Conservation (phyloP, 2,888 invertebrate genomes). For the Bombylius major region DNA sequence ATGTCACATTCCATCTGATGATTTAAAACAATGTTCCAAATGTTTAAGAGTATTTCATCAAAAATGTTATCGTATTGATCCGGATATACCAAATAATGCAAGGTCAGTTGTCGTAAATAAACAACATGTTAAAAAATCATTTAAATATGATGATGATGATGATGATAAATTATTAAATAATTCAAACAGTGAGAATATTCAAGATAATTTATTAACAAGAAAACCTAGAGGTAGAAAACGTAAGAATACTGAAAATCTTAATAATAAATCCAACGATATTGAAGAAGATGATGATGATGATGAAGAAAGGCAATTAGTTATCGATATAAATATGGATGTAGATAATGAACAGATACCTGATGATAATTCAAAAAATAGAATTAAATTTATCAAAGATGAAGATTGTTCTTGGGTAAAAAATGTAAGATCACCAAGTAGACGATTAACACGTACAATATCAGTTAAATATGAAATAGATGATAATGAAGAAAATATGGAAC, state of each 20-base stretch:
- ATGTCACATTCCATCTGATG: slow-evolving; percentile 55
- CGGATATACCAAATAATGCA: slow-evolving; percentile 22
- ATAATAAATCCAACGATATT: too few relatives aligned
- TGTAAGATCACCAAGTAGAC: slow-evolving; percentile 24
- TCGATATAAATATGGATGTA: too few relatives aligned
- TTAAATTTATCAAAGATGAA: slow-evolving; percentile 16
- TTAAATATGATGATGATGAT: not conserved
- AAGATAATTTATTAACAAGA: too few relatives aligned
- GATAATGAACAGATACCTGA: too few relatives aligned
- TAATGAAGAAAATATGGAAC: slow-evolving; percentile 12
- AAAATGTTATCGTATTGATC: slow-evolving; percentile 41
- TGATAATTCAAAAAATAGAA: slow-evolving; percentile 6
- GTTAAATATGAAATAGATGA: slow-evolving; percentile 18
- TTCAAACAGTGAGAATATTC: not conserved
- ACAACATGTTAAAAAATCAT: not conserved
- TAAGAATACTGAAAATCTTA: not conserved
- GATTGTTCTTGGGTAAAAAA: slow-evolving; percentile 27
- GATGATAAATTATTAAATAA: not conserved
- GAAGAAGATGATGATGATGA: too few relatives aligned
- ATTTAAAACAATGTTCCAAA: slow-evolving; percentile 47
- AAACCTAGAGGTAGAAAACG: not conserved
- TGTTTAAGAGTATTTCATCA: slow-evolving; percentile 62
- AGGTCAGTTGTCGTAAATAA: not conserved
- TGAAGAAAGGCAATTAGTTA: too few relatives aligned
- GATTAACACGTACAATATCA: slow-evolving; percentile 19